These are phyloP conservation scores for Heliconius charithonia DNA, from an alignment of 2,888 invertebrate genomes.

Conservation along the genomic window DNA sequence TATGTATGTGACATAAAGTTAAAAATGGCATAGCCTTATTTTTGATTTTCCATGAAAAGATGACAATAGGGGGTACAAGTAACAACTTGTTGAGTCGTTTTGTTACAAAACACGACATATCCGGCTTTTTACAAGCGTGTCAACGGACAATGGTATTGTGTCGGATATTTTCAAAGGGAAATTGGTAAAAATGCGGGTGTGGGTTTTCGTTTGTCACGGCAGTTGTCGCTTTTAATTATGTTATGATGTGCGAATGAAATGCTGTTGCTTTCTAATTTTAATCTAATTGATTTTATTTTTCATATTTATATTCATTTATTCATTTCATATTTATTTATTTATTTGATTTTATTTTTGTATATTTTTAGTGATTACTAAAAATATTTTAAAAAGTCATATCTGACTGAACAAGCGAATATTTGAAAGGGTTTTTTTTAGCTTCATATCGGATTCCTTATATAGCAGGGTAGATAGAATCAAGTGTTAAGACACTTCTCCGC, in stretches of 20 bases:
- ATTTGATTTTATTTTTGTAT: no score
- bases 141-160: constrained; percentile 60
- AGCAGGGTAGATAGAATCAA: no score
- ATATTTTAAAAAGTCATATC: no score
- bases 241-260: neutral
- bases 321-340: no score
- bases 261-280: no score
- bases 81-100: constrained; percentile 74
- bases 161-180: constrained; percentile 53
- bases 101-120: constrained; percentile 63
- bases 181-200: constrained; percentile 51
- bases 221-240: constrained; percentile 9
- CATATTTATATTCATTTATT: no score
- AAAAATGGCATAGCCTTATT: constrained; percentile 30
- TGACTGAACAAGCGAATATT: no score
- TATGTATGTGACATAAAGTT: constrained; percentile 34
- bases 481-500: no score
- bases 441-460: no score
- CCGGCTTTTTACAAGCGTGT: constrained; percentile 65
- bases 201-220: constrained; percentile 36
- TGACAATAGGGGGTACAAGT: constrained; percentile 60
- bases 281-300: no score
- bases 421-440: no score
- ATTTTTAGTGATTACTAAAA: no score
- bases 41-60: constrained; percentile 49